Evolutionary conservation across 2,888 invertebrate species (phyloP), one percentile per base, ranked within the genome.

Genomic region (Drosophila mimetica): DNA sequence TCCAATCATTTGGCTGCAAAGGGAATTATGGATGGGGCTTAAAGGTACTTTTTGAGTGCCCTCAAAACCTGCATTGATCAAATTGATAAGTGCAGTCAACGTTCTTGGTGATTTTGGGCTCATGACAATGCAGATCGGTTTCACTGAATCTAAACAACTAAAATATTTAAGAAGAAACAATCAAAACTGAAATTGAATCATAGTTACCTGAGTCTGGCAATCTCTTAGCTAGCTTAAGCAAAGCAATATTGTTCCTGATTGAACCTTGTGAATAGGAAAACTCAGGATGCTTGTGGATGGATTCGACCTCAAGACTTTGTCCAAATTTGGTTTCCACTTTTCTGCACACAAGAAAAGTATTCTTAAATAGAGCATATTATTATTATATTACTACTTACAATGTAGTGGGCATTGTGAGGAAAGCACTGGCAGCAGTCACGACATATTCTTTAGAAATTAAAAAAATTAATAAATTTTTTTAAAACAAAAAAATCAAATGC

Each of bases 301-400:
- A 16, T 16, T 37, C 37, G 7, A 51, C 51, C 4, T 36, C 22
- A 13, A 51, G 4, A 2, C 1, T 8, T 4, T 37, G 11, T 0
- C 2, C 8, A 4, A 7, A 16, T 13, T 22, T 14, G 11, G 13
- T 13, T 4, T 11, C 4, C 3, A 51, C 8, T 7, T 16, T 37
- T 16, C 51, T 51, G 22, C 22, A 22, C 6, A 6, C n/a, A 22
- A 22, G 6, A 1, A 22, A 22, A 22, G 22, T n/a, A n/a, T n/a
- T n/a, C n/a, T n/a, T n/a, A n/a, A n/a, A n/a, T n/a, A n/a, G n/a
- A n/a, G n/a, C n/a, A n/a, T n/a, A n/a, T n/a, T n/a, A n/a, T n/a
- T n/a, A n/a, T n/a, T n/a, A n/a, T n/a, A 22, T 5, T 22, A 6
- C 6, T 22, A 37, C 51, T 51, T 37, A 51, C 51, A 51, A 4